Percentiles rank a stretch among this genome's conserved stretches.
Conservation (phyloP, 2,888 invertebrate genomes). For the Homarus gammarus region DNA sequence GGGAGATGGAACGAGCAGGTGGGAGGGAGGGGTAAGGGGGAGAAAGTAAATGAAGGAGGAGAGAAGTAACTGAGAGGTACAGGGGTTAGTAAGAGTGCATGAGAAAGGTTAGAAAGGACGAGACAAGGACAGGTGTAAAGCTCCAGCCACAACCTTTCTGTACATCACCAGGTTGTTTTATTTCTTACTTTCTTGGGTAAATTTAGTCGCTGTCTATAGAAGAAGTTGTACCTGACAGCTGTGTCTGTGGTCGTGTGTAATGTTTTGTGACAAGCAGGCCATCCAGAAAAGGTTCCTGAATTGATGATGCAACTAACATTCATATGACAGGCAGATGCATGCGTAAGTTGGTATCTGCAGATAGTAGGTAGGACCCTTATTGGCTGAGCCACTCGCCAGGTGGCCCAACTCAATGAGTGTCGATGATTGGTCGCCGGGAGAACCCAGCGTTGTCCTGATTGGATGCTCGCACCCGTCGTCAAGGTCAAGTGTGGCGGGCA, state of each 20-base stretch:
- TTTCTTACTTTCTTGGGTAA: no score
- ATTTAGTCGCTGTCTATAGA: no score
- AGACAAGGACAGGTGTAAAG: neutral
- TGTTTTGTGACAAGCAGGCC: neutral
- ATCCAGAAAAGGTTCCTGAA: neutral
- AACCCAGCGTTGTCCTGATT: conserved; percentile 25
- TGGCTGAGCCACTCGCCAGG: conserved; percentile 54
- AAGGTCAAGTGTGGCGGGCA: conserved; percentile 58
- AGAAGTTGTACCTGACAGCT: no score
- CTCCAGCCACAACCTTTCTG: no score
- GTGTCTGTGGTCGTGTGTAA: neutral
- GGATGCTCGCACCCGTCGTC: conserved; percentile 51
- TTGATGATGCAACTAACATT: neutral
- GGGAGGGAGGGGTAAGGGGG: neutral
- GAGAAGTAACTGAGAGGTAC: neutral
- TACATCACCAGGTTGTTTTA: no score
- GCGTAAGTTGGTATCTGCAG: conserved; percentile 4
- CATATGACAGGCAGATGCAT: conserved; percentile 22
- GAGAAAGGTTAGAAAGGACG: neutral
- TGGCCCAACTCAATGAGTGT: conserved; percentile 29
- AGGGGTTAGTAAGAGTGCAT: neutral
- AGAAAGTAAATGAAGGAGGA: neutral
- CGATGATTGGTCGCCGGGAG: conserved; percentile 27
- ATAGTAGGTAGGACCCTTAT: conserved; percentile 15
- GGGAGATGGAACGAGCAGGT: neutral